Conservation (phyloP, 2,113 vertebrate species). For the Crotalus horridus region DNA sequence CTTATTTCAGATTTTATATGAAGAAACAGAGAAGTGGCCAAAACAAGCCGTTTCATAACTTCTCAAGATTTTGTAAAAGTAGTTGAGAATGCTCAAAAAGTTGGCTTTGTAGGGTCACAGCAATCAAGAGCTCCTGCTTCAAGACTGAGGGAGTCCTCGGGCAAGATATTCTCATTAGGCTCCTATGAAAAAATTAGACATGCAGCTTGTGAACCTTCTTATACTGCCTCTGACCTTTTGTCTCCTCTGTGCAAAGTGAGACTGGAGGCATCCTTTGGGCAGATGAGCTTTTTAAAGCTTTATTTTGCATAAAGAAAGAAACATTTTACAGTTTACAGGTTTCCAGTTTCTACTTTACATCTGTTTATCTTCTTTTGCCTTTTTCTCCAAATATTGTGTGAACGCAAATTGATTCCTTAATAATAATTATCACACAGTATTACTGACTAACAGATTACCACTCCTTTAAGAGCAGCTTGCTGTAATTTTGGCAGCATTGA, state of each 20-base stretch:
- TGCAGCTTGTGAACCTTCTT: neutral
- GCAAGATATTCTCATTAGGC: neutral
- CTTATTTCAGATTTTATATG: neutral
- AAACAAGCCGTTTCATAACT: neutral
- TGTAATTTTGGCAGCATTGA: neutral
- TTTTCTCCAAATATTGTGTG: neutral
- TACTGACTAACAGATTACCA: neutral
- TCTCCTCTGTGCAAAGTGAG: neutral
- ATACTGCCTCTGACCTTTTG: neutral
- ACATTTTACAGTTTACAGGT: neutral
- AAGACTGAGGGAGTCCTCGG: neutral
- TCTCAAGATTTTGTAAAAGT: neutral
- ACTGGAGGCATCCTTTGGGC: neutral
- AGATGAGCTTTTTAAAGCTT: neutral
- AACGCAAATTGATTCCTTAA: neutral
- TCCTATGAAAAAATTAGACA: neutral
- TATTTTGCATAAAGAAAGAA: neutral
- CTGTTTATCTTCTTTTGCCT: neutral
- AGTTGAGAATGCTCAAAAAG: neutral
- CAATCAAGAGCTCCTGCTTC: neutral
- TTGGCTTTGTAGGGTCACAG: neutral
- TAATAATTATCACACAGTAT: neutral
- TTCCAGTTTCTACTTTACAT: neutral
- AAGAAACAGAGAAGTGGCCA: neutral
- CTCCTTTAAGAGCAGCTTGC: neutral